phyloP scores from a whole-genome alignment of 23 tunicate species.

The Botrylloides violaceus region DNA sequence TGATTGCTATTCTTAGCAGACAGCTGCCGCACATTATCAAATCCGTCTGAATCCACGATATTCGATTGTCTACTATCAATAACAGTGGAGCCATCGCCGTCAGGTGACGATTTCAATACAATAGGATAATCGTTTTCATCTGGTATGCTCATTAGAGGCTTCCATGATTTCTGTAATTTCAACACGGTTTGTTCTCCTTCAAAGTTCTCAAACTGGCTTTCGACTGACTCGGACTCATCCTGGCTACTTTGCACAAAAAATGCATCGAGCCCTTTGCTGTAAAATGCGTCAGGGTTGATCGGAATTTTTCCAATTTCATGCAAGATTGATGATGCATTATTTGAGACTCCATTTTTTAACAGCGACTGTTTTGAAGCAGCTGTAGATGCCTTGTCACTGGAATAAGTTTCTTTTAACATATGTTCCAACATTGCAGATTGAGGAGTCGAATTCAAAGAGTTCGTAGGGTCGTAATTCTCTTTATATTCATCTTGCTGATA shows the following conservation, averaged over 20 bases:
- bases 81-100: background rate
- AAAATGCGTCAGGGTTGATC: slow-evolving; percentile 74
- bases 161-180: background rate
- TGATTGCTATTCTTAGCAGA: background rate
- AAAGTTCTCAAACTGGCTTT: background rate
- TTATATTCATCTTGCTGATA: no score
- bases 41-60: background rate
- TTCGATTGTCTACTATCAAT: background rate
- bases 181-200: background rate
- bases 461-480: no score
- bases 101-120: background rate
- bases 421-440: background rate
- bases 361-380: no score
- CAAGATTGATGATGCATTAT: slow-evolving; percentile 11
- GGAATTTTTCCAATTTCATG: slow-evolving; percentile 52
- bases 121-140: background rate
- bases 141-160: background rate
- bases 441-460: background rate
- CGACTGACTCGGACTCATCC: background rate
- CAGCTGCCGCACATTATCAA: background rate
- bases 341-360: background rate
- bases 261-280: slow-evolving; percentile 32
- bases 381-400: no score
- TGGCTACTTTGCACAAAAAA: slow-evolving; percentile 8
- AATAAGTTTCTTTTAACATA: background rate